phyloP scores from a whole-genome alignment of 2,113 vertebrate species.

The Porphyrio hochstetteri region DNA sequence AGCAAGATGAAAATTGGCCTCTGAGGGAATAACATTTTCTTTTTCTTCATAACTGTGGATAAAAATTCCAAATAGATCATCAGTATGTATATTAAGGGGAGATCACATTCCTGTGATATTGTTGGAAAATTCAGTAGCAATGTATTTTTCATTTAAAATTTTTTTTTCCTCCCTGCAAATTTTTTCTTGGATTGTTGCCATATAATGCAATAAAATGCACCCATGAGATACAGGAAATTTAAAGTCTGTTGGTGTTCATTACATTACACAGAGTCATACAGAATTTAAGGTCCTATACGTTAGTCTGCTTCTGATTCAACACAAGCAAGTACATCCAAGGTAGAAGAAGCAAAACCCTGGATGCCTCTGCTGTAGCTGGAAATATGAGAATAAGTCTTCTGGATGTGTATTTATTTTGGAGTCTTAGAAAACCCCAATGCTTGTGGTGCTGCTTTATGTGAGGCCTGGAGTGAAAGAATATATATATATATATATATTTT shows the following conservation, averaged over 20 bases:
- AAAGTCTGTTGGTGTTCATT: slow-evolving; percentile 67
- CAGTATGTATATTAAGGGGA: slow-evolving; percentile 46
- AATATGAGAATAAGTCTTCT: slow-evolving; percentile 70
- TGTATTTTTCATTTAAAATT: slow-evolving; percentile 28
- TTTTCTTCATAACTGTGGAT: slow-evolving; percentile 41
- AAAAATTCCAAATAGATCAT: slow-evolving; percentile 71
- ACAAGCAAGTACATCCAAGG: slow-evolving; percentile 48
- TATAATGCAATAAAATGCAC: slow-evolving; percentile 46
- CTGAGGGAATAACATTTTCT: slow-evolving; percentile 60
- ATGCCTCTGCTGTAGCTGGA: slow-evolving; percentile 62
- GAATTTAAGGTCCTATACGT: slow-evolving; percentile 51
- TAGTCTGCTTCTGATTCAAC: slow-evolving; percentile 62
- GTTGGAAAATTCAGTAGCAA: slow-evolving; percentile 68
- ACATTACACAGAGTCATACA: slow-evolving; percentile 43
- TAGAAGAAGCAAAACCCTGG: slow-evolving; percentile 53
- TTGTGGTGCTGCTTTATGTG: slow-evolving; percentile 40
- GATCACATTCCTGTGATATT: slow-evolving; percentile 67
- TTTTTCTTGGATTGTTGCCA: slow-evolving; percentile 60
- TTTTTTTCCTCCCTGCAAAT: background rate
- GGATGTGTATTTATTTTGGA: slow-evolving; percentile 68
- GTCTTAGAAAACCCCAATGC: slow-evolving; percentile 26
- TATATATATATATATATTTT: background rate
- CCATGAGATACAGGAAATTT: slow-evolving; percentile 63
- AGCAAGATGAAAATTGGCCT: slow-evolving; percentile 56
- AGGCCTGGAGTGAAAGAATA: slow-evolving; percentile 30